Conservation (phyloP, 2,888 invertebrate species). For the Calameuta pallipes region DNA sequence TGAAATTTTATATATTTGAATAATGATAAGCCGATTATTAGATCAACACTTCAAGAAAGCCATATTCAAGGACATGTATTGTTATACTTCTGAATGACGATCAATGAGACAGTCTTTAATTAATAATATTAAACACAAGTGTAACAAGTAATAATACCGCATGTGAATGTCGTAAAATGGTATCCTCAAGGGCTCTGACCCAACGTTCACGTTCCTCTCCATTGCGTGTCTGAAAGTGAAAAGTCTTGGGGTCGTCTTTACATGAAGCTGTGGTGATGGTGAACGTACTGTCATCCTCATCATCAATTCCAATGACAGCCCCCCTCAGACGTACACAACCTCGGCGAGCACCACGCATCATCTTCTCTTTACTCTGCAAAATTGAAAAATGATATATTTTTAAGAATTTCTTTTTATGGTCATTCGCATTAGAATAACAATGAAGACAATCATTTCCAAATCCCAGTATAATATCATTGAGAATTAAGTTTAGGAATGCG, state of each 20-base stretch:
- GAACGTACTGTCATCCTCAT: conserved; percentile 99
- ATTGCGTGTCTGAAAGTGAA: conserved; percentile 98
- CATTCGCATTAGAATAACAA: too few relatives aligned
- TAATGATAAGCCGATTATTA: neutral
- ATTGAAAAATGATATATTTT: neutral
- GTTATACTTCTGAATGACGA: neutral
- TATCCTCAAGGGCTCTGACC: conserved; percentile 95
- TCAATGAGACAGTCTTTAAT: neutral
- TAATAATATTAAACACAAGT: neutral
- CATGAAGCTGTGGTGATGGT: conserved; percentile 81
- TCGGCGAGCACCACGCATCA: conserved; percentile 95
- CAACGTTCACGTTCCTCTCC: conserved; percentile 95
- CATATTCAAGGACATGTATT: neutral
- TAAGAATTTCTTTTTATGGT: neutral
- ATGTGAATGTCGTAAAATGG: conserved; percentile 86
- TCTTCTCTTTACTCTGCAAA: conserved; percentile 96
- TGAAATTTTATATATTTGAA: neutral
- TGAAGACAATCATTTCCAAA: neutral
- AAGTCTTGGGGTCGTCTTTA: conserved; percentile 95
- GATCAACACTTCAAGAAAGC: neutral
- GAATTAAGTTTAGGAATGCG: neutral
- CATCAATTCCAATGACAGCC: conserved; percentile 98
- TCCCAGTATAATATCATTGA: neutral
- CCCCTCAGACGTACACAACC: conserved; percentile 98
- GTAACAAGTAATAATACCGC: conserved; percentile 64